These are phyloP conservation scores for Eupithecia pulchellata DNA, from an alignment of 2,888 invertebrate genomes.

Conservation along the genomic window DNA sequence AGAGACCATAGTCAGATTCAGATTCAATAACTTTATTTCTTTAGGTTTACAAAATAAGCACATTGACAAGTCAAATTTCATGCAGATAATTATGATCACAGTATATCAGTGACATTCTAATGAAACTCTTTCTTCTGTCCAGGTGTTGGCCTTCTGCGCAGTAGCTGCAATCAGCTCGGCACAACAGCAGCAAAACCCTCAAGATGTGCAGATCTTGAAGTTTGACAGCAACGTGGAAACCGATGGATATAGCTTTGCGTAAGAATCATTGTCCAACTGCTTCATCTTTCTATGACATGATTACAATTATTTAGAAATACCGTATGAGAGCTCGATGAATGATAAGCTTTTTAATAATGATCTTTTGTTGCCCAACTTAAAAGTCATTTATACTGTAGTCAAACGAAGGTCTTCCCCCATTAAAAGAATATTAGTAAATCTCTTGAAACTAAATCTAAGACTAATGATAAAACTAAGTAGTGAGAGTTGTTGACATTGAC, in stretches of 20 bases:
- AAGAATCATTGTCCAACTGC: constrained; percentile 55
- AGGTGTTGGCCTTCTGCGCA: constrained; percentile 70
- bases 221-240: constrained; percentile 87
- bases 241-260: constrained; percentile 88
- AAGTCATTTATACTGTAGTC: constrained; percentile 4
- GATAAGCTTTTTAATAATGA: background rate
- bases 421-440: background rate
- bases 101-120: background rate
- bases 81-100: no score
- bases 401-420: constrained; percentile 1
- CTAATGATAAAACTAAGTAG: constrained; percentile 30
- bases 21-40: no score
- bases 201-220: constrained; percentile 84
- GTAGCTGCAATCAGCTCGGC: constrained; percentile 68
- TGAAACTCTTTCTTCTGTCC: constrained; percentile 19
- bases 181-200: constrained; percentile 72
- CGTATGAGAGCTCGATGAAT: background rate
- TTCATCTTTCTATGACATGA: background rate
- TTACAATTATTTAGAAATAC: background rate
- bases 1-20: no score
- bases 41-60: no score
- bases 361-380: constrained; percentile 5
- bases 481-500: constrained; percentile 34
- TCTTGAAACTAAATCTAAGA: background rate
- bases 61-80: no score